Evolutionary conservation across 2,888 invertebrate genomes (phyloP), one percentile per base, ranked within the genome.

Genomic region (Mythimna impura): DNA sequence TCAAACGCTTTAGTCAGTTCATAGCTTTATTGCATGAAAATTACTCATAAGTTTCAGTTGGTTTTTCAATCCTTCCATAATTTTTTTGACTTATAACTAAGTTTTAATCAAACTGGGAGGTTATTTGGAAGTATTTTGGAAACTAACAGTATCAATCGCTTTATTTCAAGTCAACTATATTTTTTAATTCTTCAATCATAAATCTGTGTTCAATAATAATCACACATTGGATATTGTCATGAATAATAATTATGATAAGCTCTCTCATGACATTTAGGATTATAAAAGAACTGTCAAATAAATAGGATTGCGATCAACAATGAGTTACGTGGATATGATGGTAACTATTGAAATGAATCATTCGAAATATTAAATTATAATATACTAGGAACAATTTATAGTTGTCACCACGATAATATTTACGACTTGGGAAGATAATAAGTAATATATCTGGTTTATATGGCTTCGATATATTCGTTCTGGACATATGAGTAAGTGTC

Each of bases 361-460:
- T 81, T 80, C 50, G 25, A 69, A 64, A 83, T 67, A 80, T 71
- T 57, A 60, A 66, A 77, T 81, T 78, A 14, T 61, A 78, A 71
- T 72, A 70, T 54, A 73, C 60, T 66, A 17, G 25, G 55, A 57
- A 83, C 58, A 79, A 83, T 79, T 83, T 79, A 79, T 79, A 60
- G 68, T 79, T 79, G 80, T 79, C 80, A 43, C 50, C 67, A 58
- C 34, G 61, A 36, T 78, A 43, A 66, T 73, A 82, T 80, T 79
- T 80, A 80, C 61, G 79, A 66, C 67, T 76, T 54, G 63, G 66
- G 57, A 78, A 81, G 67, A 67, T 81, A 66, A 71, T 80, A 79
- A 82, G 73, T 72, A 78, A 72, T 68, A 55, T 82, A 66, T 66
- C 30, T 52, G 43, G 47, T 61, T 66, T 72, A 78, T 68, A 82